Base-by-base conservation (phyloP, 2,113 vertebrate genomes). In the Burhinus bistriatus region DNA sequence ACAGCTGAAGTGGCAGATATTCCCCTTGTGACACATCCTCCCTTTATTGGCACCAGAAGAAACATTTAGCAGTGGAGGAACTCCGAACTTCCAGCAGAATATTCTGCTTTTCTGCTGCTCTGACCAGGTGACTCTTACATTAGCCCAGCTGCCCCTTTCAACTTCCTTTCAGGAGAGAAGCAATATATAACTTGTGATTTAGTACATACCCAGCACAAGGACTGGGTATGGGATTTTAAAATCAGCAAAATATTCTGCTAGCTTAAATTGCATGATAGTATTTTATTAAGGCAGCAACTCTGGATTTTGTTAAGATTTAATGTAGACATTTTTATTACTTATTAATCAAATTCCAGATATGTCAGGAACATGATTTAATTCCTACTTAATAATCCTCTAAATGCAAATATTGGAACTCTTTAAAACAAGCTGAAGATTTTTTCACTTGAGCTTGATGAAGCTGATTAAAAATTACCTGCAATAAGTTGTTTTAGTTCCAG, bases 1-100 rank as follows among this genome's bases (percentile, higher is more conserved):
- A 90, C 59, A 91, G 44, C 19, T 97, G 87, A 97, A 97, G 93
- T 95, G 91, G 87, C 64, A 94, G 79, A 89, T 87, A 89, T 65
- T 93, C 62, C 81, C 78, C 91, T 83, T 83, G 91, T 91, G 95
- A 91, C 68, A 70, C 70, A 83, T 83, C 58, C 54, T 91, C 57
- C 45, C 27, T 89, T 93, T 93, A 77, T 1, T 93, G 75, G 78
- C 68, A 91, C 36, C 57, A 83, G 75, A 72, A 77, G 71, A 88
- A 91, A 81, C 26, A 54, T 76, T 91, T 58, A 65, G 29, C 38
- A 73, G 66, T 58, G 70, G 51, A 90, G 55, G 51, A 94, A 57
- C 42, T 85, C 73, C 2, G 8, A 1, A 58, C 45, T 96, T 93
- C 26, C 29, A 70, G 68, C n/a, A 89, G 66, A 91, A 80, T 73